Evolutionary conservation across 2,888 invertebrate species (phyloP), one percentile per base, ranked within the genome.

Genomic region (Isotomurus palustris): DNA sequence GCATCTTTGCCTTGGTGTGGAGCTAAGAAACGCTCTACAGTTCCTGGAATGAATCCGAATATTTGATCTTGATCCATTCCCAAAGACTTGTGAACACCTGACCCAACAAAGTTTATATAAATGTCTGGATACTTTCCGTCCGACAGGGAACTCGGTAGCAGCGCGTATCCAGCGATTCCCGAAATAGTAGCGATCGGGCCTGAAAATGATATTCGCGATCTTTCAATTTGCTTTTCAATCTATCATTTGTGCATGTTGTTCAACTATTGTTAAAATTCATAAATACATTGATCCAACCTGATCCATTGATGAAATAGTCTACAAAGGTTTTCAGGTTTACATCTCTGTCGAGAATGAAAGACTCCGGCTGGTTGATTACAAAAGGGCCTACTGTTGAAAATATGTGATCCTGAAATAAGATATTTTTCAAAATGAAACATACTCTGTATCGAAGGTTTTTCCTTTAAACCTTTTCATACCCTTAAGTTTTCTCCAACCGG

Each of bases 311-410:
- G 17, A 64, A 25, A 28, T 53, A 69, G 14, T 67, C 57, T 12
- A 60, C 4, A 12, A 69, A 22, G n/a, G 60, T 56, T 12, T 17
- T 32, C 29, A 60, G 29, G 36, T 49, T 58, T 1, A 59, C 45
- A 35, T 69, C 66, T n/a, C 66, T 43, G 32, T 67, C 67, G 5
- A 62, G 21, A 25, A 66, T 43, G 41, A 63, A 66, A 1, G 67
- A 66, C 14, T 60, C 56, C 0, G 58, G 49, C 44, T 64, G 27
- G 8, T 67, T 60, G 21, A 69, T 32, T 1, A 66, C 52, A 41
- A 66, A 63, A 2, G 69, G 67, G 0, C 69, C 69, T 8, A 66
- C 56, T 1, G 62, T 61, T 1, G 62, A 35, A 51, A 62, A 60
- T 21, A 62, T 53, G 22, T 64, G 64, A 38, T 60, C 60, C 32